Percentiles rank a stretch among this genome's conserved stretches.
Conservation (phyloP, 2,113 vertebrate species). For the Puffinus mauretanicus region DNA sequence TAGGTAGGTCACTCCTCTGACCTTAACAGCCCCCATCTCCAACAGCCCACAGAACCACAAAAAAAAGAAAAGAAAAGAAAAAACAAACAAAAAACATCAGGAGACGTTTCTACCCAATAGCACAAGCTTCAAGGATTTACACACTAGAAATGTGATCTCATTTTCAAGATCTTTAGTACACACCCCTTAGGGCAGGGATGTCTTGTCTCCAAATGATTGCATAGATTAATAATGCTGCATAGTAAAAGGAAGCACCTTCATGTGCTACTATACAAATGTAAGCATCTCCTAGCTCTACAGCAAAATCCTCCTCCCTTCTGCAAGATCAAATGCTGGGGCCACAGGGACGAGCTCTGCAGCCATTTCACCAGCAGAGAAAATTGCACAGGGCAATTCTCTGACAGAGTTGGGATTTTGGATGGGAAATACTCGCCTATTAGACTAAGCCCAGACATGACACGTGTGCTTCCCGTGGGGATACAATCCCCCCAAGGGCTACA, state of each 20-base stretch:
- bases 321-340: not conserved
- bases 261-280: not conserved
- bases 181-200: not conserved
- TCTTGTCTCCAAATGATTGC: not conserved
- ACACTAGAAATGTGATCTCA: constrained; percentile 11
- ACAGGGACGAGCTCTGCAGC: not conserved
- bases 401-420: not conserved
- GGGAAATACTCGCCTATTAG: not conserved
- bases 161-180: not conserved
- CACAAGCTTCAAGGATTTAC: not conserved
- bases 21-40: not conserved
- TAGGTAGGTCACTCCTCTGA: not conserved
- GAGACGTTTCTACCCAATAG: not conserved
- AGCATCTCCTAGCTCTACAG: not conserved
- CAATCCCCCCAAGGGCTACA: not conserved
- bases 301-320: not conserved
- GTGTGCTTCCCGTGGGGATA: not conserved
- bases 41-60: not conserved
- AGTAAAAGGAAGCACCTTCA: not conserved
- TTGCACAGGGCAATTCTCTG: not conserved
- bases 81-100: not conserved
- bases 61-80: not conserved
- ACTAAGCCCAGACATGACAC: not conserved
- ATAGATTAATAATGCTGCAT: not conserved
- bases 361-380: not conserved